phyloP scores from a whole-genome alignment of 2,888 invertebrate species.

The Neoscelio sp. region DNA sequence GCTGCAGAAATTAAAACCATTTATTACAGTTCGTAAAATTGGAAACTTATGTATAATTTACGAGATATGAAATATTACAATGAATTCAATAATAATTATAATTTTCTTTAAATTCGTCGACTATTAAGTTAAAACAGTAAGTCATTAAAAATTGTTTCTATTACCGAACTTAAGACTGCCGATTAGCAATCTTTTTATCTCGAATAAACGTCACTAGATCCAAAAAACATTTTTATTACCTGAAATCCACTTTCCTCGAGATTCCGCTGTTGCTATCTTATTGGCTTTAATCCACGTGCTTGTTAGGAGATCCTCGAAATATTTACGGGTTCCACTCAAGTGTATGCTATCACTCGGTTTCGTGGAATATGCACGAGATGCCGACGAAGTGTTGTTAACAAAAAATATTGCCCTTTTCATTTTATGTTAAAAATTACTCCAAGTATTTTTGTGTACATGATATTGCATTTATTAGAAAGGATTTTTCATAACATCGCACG shows the following conservation, averaged over 20 bases:
- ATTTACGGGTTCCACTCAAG: constrained; percentile 20
- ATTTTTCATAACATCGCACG: too few relatives aligned
- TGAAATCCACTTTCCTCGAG: constrained; percentile 41
- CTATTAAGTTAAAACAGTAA: constrained; percentile 5
- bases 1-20: too few relatives aligned
- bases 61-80: too few relatives aligned
- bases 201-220: constrained; percentile 28
- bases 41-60: too few relatives aligned
- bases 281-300: constrained; percentile 53
- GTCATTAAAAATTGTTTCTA: constrained; percentile 23
- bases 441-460: too few relatives aligned
- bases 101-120: neutral
- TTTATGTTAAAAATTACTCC: too few relatives aligned
- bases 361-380: neutral
- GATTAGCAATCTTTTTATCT: constrained; percentile 32
- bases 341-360: neutral
- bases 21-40: too few relatives aligned
- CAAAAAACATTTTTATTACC: constrained; percentile 35
- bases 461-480: too few relatives aligned
- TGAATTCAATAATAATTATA: too few relatives aligned
- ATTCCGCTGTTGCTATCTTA: constrained; percentile 37
- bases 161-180: neutral
- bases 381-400: neutral
- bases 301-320: constrained; percentile 41
- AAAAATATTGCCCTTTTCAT: neutral